Conservation (phyloP, 2,888 invertebrate genomes). For the Carpatolechia fugitivella region DNA sequence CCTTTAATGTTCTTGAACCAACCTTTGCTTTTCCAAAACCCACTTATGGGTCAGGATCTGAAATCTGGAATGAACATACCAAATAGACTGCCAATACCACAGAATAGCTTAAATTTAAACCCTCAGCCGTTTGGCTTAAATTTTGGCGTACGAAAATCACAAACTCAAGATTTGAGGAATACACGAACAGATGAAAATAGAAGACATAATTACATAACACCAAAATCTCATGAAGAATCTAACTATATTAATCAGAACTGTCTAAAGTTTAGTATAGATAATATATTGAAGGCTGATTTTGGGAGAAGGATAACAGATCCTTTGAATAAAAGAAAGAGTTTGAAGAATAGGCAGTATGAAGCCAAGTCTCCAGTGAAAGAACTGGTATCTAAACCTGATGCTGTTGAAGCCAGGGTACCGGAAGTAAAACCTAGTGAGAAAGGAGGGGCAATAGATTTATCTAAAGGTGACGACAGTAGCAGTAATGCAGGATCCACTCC, state of each 20-base stretch:
- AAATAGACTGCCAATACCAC: constrained; percentile 52
- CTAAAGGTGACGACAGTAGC: constrained; percentile 66
- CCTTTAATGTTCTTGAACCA: constrained; percentile 74
- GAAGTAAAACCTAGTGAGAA: constrained; percentile 64
- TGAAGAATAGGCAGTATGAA: constrained; percentile 51
- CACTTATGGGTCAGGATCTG: constrained; percentile 59
- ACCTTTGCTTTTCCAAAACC: constrained; percentile 64
- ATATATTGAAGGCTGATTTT: constrained; percentile 92
- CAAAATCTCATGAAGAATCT: constrained; percentile 63
- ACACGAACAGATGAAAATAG: constrained; percentile 57
- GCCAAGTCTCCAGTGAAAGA: constrained; percentile 53
- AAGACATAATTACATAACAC: constrained; percentile 45
- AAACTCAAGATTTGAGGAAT: constrained; percentile 42
- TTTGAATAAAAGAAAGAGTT: constrained; percentile 79
- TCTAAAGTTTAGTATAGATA: constrained; percentile 91
- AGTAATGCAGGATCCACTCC: constrained; percentile 66
- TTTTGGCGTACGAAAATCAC: constrained; percentile 47
- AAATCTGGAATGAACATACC: constrained; percentile 50
- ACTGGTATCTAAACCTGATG: constrained; percentile 42
- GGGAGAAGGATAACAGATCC: constrained; percentile 86
- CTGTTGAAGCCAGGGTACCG: constrained; percentile 56
- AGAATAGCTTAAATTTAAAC: constrained; percentile 47
- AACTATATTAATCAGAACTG: constrained; percentile 77
- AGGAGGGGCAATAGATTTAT: constrained; percentile 63
- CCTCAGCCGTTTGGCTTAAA: constrained; percentile 56